Conservation (phyloP, 2,888 invertebrate species). For the Cephonodes hylas region DNA sequence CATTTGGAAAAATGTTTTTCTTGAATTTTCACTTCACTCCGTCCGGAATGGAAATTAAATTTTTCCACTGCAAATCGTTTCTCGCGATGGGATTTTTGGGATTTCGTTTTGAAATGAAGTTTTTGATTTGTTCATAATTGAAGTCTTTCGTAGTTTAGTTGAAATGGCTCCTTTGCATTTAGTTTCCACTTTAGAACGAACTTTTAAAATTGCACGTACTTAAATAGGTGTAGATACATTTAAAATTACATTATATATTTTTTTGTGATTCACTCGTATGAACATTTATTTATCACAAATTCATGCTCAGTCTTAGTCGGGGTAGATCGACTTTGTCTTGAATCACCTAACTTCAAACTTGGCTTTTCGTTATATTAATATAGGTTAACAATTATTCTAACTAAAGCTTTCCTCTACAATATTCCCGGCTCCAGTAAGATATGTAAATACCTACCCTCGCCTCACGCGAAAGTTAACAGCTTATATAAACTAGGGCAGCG, state of each 20-base stretch:
- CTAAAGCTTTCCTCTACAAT: neutral
- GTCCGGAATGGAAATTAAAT: constrained; percentile 15
- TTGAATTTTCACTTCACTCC: constrained; percentile 24
- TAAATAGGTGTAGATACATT: neutral
- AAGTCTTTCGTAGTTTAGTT: too few relatives aligned
- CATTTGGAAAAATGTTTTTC: constrained; percentile 13
- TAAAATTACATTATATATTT: neutral
- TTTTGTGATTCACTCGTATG: too few relatives aligned
- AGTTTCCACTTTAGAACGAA: too few relatives aligned
- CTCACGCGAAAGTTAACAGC: neutral
- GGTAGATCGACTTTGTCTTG: neutral
- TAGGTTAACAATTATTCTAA: neutral
- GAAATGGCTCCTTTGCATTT: neutral
- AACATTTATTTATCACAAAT: neutral
- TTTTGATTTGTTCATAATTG: constrained; percentile 4
- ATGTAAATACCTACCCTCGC: neutral
- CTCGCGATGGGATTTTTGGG: neutral
- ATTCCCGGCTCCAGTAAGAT: neutral
- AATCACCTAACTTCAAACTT: neutral
- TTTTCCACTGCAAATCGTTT: constrained; percentile 13
- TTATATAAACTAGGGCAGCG: constrained; percentile 3
- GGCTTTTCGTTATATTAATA: neutral
- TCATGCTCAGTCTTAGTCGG: too few relatives aligned
- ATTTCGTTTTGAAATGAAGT: neutral
- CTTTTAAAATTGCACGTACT: too few relatives aligned